Evolutionary conservation across 2,113 vertebrate species (phyloP).

Genomic region (Chionodraco myersi): DNA sequence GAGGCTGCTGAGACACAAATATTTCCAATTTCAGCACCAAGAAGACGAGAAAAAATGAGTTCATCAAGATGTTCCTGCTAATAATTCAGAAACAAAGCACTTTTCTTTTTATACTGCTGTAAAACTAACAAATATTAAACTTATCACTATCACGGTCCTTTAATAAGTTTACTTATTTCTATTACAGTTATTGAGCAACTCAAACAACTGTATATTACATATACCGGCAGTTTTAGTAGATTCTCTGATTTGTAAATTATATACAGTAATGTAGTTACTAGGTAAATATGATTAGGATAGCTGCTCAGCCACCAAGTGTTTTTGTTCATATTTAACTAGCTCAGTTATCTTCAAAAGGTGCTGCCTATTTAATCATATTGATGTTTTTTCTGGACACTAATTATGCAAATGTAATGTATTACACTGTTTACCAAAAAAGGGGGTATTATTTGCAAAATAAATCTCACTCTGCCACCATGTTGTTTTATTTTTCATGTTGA

Average conservation of each 20-base stretch:
- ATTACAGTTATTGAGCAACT: too few relatives aligned
- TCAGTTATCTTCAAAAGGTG: slow-evolving; percentile 2
- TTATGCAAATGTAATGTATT: slow-evolving; percentile 36
- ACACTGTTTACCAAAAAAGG: slow-evolving; percentile 9
- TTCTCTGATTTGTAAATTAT: too few relatives aligned
- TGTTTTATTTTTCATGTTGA: neutral
- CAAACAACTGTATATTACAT: too few relatives aligned
- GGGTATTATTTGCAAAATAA: neutral
- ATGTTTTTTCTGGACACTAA: slow-evolving; percentile 32
- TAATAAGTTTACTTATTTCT: too few relatives aligned
- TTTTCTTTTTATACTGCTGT: neutral
- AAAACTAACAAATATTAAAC: neutral
- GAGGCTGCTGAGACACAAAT: slow-evolving; percentile 19
- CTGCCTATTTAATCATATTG: slow-evolving; percentile 38
- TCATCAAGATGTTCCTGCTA: neutral
- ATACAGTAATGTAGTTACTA: too few relatives aligned
- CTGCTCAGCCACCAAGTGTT: too few relatives aligned
- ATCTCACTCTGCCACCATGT: neutral
- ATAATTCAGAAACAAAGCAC: neutral
- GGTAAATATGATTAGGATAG: too few relatives aligned
- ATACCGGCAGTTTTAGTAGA: too few relatives aligned
- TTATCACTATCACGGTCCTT: neutral
- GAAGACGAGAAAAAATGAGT: neutral
- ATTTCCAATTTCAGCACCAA: slow-evolving; percentile 8
- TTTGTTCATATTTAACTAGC: slow-evolving; percentile 48